phyloP scores from a whole-genome alignment of 2,113 vertebrate species.

The Arvicanthis niloticus region DNA sequence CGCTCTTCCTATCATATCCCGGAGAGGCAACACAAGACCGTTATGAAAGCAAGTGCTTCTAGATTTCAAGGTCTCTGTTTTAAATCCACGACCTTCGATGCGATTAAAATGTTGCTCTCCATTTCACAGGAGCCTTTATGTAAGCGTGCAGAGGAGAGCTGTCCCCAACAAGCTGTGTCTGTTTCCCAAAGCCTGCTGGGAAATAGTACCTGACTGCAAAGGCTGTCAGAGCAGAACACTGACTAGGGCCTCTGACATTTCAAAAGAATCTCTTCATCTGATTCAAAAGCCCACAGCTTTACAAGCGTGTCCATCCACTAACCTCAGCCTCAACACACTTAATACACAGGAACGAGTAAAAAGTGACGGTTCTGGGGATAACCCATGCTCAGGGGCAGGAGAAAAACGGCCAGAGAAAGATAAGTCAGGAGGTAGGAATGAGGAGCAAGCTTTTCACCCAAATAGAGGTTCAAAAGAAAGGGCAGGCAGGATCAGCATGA shows the following conservation, averaged over 20 bases:
- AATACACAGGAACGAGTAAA: neutral
- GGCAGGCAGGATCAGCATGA: neutral
- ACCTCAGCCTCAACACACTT: neutral
- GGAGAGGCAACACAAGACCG: neutral
- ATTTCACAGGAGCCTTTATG: neutral
- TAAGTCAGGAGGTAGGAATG: no score
- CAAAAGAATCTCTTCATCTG: slow-evolving; percentile 10
- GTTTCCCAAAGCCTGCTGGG: neutral
- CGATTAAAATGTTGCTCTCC: slow-evolving; percentile 24
- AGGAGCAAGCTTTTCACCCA: neutral
- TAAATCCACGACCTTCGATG: slow-evolving; percentile 31
- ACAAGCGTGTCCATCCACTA: neutral
- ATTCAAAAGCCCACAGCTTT: neutral
- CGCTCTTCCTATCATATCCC: neutral
- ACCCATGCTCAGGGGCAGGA: neutral
- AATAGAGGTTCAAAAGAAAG: neutral
- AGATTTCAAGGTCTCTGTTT: slow-evolving; percentile 59
- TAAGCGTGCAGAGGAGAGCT: neutral
- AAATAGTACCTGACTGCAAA: neutral
- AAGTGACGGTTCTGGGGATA: neutral
- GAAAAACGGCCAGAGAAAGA: neutral
- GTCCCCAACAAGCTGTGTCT: neutral
- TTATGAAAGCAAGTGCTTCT: slow-evolving; percentile 56
- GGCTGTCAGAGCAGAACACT: neutral
- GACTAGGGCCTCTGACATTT: neutral